Evolutionary conservation across 2,888 invertebrate genomes (phyloP), one percentile per base, ranked within the genome.

Genomic region (Athalia cordata): DNA sequence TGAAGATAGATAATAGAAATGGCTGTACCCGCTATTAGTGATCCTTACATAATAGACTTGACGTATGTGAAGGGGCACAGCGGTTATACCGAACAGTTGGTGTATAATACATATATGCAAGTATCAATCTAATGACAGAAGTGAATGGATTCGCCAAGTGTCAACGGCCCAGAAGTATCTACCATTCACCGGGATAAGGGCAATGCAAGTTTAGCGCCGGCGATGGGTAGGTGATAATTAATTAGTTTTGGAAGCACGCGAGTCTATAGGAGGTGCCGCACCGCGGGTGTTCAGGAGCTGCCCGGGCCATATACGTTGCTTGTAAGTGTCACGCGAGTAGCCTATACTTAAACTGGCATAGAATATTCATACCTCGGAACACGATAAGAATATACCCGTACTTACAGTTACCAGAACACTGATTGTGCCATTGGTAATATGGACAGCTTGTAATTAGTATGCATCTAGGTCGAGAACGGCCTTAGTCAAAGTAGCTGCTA

Each of bases 331-430:
- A 84, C 83, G 82, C 81, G 80, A 81, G 82, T 83, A 85, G 82
- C 84, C 85, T 85, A 85, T 87, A 85, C 86, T 86, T 85, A 86
- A 83, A 82, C 75, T 81, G 80, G 82, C 85, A 88, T 87, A 84
- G 87, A 88, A 87, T 88, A 88, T 88, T 88, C 87, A 87, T 88
- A 86, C 79, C 81, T 82, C 66, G 76, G 83, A 80, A 79, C 75
- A 81, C 86, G 88, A 88, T 88, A 88, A 88, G 85, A 86, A 84
- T 83, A 29, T 29, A 81, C 83, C 82, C 84, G 83, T 84, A 84
- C 84, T 85, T 85, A 83, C 81, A 80, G 80, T 64, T 64, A 75
- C 50, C 62, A 49, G 75, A 81, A 80, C 81, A 83, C 84, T 82
- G 84, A 86, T 86, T 86, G 85, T 84, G 82, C 85, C 83, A 85